phyloP scores from a whole-genome alignment of 2,113 vertebrate genomes.

The Dolichotis patagonum region DNA sequence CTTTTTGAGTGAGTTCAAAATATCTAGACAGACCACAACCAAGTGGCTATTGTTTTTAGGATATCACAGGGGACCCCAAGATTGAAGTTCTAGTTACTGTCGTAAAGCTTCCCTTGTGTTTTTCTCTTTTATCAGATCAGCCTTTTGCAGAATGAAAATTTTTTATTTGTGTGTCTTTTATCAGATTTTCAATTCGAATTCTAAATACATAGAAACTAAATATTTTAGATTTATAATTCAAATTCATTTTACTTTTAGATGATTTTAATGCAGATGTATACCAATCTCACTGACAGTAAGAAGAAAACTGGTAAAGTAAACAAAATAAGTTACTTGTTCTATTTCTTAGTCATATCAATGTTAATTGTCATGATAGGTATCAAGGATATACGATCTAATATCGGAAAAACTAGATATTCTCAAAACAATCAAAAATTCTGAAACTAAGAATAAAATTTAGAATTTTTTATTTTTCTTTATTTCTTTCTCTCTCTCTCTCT shows the following conservation, averaged over 20 bases:
- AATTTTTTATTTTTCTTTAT: neutral
- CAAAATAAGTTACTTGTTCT: neutral
- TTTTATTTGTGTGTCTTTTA: neutral
- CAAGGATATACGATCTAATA: neutral
- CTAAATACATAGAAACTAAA: neutral
- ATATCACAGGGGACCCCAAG: accelerated
- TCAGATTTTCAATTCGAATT: neutral
- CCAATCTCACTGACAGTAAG: neutral
- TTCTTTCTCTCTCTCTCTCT: too few relatives aligned
- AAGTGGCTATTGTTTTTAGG: neutral
- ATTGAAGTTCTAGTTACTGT: neutral
- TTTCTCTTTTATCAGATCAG: neutral
- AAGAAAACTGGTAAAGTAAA: neutral
- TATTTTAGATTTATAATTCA: neutral
- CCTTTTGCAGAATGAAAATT: neutral
- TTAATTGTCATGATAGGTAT: neutral
- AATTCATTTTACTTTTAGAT: neutral
- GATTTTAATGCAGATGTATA: neutral
- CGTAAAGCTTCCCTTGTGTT: neutral
- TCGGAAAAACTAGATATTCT: neutral
- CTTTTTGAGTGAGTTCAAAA: neutral
- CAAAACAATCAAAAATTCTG: neutral
- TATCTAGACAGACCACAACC: neutral
- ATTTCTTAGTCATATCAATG: neutral
- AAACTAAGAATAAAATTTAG: neutral